phyloP scores from a whole-genome alignment of 2,888 invertebrate species.

The Tuberolachnus salignus region DNA sequence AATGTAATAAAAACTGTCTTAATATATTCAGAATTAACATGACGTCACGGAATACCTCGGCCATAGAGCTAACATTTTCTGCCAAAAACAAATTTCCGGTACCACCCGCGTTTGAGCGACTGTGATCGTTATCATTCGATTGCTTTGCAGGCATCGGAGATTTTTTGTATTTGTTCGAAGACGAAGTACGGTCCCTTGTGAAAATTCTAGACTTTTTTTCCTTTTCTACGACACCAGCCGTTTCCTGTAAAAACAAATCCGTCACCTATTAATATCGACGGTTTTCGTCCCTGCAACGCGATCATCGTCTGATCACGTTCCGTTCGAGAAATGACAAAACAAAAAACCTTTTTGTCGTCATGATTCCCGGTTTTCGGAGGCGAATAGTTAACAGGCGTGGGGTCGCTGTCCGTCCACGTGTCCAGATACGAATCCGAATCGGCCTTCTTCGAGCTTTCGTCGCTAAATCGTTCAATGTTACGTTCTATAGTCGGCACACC shows the following conservation, averaged over 20 bases:
- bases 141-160: slow-evolving; percentile 48
- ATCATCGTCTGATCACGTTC: no score
- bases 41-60: slow-evolving; percentile 11
- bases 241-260: slow-evolving; percentile 24
- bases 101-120: not conserved
- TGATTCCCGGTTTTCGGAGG: slow-evolving; percentile 61
- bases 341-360: slow-evolving; percentile 57
- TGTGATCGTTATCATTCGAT: slow-evolving; percentile 24
- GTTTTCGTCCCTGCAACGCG: not conserved
- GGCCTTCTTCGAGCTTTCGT: slow-evolving; percentile 67
- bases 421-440: slow-evolving; percentile 68
- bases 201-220: slow-evolving; percentile 69
- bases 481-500: slow-evolving; percentile 61
- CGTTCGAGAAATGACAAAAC: not conserved
- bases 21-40: no score
- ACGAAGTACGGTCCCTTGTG: slow-evolving; percentile 64
- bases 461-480: slow-evolving; percentile 65
- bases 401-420: slow-evolving; percentile 72
- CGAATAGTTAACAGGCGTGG: slow-evolving; percentile 66
- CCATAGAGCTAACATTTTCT: slow-evolving; percentile 23
- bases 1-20: no score
- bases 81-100: not conserved
- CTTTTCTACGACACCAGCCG: not conserved
- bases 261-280: not conserved
- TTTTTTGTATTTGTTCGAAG: slow-evolving; percentile 69